These are phyloP conservation scores for Choloepus hoffmanni DNA, from an alignment of 2,113 vertebrate genomes.

Conservation along the genomic window DNA sequence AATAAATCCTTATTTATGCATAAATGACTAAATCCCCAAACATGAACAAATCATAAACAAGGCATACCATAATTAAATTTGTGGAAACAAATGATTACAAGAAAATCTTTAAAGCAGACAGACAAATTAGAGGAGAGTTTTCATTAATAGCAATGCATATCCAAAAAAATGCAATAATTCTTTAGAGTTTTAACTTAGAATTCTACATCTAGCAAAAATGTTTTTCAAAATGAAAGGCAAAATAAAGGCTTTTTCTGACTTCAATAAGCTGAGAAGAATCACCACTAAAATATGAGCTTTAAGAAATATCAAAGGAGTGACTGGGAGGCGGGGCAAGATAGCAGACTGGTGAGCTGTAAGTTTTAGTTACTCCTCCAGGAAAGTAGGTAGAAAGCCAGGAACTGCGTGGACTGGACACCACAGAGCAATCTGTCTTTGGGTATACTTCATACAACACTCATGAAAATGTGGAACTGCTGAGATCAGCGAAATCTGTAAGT, in stretches of 20 bases:
- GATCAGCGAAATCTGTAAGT: no score
- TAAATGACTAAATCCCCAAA: no score
- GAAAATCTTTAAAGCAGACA: not conserved
- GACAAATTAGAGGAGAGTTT: not conserved
- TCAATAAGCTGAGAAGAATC: not conserved
- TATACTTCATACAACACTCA: no score
- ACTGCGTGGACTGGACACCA: no score
- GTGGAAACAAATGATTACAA: constrained; percentile 9
- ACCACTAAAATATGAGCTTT: not conserved
- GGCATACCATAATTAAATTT: not conserved
- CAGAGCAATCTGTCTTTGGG: no score
- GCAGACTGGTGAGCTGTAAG: no score
- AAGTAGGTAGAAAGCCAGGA: no score
- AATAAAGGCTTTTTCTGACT: not conserved
- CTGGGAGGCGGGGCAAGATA: no score
- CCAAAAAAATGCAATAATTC: not conserved
- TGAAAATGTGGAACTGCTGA: no score
- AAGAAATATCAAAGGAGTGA: not conserved
- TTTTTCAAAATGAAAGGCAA: constrained; percentile 16
- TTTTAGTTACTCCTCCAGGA: no score
- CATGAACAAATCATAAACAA: not conserved
- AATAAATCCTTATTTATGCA: not conserved
- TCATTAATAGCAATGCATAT: not conserved
- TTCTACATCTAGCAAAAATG: not conserved
- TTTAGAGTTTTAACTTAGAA: not conserved